These are phyloP conservation scores for Apis dorsata DNA, from an alignment of 1,140 invertebrate species.

Conservation along the genomic window DNA sequence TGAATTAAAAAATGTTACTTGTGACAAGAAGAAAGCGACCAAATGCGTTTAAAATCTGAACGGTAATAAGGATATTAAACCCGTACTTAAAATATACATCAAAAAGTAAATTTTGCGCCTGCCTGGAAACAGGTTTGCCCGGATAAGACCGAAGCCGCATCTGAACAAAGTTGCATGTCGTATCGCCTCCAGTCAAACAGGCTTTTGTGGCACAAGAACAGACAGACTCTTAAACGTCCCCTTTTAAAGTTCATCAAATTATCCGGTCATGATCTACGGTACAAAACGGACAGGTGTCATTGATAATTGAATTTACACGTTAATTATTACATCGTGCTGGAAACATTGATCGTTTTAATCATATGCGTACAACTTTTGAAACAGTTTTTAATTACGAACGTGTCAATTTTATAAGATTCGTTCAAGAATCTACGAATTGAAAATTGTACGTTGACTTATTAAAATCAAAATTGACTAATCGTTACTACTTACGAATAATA, in stretches of 20 bases:
- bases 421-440: too few species aligned
- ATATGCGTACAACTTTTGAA: neutral
- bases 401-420: too few species aligned
- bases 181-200: constrained; percentile 26
- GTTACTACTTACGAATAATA: neutral
- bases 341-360: neutral
- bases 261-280: constrained; percentile 3
- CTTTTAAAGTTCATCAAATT: constrained; percentile 38
- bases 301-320: constrained; percentile 21
- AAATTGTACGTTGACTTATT: too few species aligned
- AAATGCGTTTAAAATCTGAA: neutral
- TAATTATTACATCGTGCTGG: neutral
- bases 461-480: neutral
- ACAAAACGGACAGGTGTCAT: neutral
- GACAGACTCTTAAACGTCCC: neutral
- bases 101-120: constrained; percentile 45
- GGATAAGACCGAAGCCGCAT: constrained; percentile 22
- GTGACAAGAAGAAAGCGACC: too few species aligned
- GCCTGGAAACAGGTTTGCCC: constrained; percentile 54
- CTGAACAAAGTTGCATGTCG: constrained; percentile 30
- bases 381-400: neutral
- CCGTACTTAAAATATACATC: neutral
- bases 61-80: constrained; percentile 1
- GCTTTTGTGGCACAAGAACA: constrained; percentile 24
- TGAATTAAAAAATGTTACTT: neutral